Percentiles rank a stretch among this genome's conserved stretches.
Conservation (phyloP, 2,113 vertebrate species). For the Eclectus roratus region DNA sequence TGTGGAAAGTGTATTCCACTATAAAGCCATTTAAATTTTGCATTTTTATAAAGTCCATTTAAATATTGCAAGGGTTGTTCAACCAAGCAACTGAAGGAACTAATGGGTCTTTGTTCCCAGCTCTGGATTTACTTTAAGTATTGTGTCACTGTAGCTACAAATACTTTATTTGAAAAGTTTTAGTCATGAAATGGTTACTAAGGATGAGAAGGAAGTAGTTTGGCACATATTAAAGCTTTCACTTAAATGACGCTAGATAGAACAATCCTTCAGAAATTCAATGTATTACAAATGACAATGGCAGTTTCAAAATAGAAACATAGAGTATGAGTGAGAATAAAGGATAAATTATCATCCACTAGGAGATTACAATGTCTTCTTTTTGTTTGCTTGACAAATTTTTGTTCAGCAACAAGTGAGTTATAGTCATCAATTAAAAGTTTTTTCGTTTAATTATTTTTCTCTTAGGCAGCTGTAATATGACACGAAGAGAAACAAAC, state of each 20-base stretch:
- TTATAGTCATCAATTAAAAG: background rate
- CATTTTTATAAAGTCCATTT: background rate
- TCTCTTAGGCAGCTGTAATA: background rate
- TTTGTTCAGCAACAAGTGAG: slow-evolving; percentile 32
- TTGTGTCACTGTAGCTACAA: background rate
- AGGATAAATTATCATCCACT: background rate
- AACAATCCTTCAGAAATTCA: background rate
- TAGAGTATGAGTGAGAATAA: background rate
- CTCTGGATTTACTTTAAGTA: background rate
- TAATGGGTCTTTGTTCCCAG: background rate
- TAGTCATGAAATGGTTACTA: background rate
- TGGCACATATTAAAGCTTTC: background rate
- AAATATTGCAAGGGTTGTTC: background rate
- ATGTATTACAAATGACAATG: background rate
- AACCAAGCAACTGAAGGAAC: background rate
- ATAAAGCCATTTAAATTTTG: background rate
- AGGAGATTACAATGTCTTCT: background rate
- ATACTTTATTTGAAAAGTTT: background rate
- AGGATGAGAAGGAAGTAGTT: background rate
- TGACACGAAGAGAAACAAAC: background rate
- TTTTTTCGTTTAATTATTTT: slow-evolving; percentile 18
- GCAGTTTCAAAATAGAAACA: slow-evolving; percentile 22
- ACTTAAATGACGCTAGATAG: background rate
- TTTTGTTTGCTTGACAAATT: slow-evolving; percentile 29
- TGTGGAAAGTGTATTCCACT: background rate